Conservation (phyloP, 2,888 invertebrate genomes). For the Parascotia fuliginaria region DNA sequence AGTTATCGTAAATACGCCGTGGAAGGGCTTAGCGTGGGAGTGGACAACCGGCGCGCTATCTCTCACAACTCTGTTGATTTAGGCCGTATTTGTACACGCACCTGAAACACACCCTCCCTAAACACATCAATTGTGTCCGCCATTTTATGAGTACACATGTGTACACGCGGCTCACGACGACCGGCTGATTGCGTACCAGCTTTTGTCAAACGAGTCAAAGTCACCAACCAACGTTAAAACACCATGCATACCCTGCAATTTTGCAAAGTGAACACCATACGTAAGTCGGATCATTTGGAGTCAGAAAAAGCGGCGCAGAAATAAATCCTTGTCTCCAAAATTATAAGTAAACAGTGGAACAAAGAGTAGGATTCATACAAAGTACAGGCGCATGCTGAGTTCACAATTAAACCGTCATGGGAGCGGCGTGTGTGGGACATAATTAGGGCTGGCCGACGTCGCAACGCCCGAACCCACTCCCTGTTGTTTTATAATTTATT, state of each 20-base stretch:
- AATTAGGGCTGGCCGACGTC: constrained; percentile 41
- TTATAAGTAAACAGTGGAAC: constrained; percentile 32
- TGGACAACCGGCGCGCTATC: constrained; percentile 34
- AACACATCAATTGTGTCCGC: constrained; percentile 42
- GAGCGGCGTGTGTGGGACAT: constrained; percentile 36
- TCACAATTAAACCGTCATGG: constrained; percentile 29
- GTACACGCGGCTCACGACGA: background rate
- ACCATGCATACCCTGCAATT: background rate
- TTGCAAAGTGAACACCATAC: background rate
- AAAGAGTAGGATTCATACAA: constrained; percentile 14
- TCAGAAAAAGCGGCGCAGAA: constrained; percentile 3
- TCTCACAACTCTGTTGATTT: constrained; percentile 42
- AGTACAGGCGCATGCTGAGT: constrained; percentile 24
- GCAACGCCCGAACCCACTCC: constrained; percentile 4
- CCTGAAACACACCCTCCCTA: constrained; percentile 38
- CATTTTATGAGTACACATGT: constrained; percentile 27
- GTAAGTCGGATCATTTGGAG: constrained; percentile 3
- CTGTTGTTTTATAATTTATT: constrained; percentile 50
- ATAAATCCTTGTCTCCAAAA: constrained; percentile 19
- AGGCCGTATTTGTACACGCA: constrained; percentile 40
- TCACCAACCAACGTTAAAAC: background rate
- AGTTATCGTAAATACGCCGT: constrained; percentile 41
- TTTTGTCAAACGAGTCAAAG: too few relatives aligned
- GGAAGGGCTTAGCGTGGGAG: constrained; percentile 5
- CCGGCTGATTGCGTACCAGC: too few relatives aligned